These are phyloP conservation scores for Amblyopsis rosae DNA, from an alignment of 2,113 vertebrate genomes.

Conservation along the genomic window DNA sequence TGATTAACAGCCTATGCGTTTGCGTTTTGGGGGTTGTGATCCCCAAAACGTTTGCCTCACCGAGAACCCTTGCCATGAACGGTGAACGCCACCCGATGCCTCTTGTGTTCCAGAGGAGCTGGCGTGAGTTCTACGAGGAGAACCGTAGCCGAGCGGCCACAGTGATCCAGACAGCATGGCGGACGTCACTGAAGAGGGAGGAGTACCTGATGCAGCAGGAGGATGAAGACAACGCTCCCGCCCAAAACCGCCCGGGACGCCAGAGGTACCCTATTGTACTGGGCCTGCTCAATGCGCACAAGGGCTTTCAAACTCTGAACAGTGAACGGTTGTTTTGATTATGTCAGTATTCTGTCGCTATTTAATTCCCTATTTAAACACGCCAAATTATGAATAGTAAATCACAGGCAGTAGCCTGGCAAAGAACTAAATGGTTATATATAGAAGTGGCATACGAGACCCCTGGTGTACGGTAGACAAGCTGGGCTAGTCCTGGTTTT, in stretches of 20 bases:
- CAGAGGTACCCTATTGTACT: slow-evolving; percentile 38
- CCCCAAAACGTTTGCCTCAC: too few species aligned
- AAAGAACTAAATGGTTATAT: too few species aligned
- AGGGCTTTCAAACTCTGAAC: background rate
- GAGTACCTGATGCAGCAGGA: slow-evolving; percentile 43
- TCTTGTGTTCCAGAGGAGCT: slow-evolving; percentile 75
- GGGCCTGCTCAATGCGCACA: background rate
- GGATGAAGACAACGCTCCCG: slow-evolving; percentile 55
- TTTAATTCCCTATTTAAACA: too few species aligned
- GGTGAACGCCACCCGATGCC: background rate
- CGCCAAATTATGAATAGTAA: too few species aligned
- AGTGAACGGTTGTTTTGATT: too few species aligned
- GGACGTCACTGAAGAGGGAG: slow-evolving; percentile 60
- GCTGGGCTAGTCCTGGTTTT: too few species aligned
- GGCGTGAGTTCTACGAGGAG: slow-evolving; percentile 77
- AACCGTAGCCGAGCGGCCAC: slow-evolving; percentile 74
- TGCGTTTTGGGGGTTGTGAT: too few species aligned
- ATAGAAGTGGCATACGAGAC: too few species aligned
- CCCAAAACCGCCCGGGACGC: background rate
- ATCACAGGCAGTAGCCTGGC: too few species aligned
- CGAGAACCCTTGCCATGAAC: background rate
- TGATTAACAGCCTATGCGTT: too few species aligned
- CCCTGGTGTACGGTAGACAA: too few species aligned
- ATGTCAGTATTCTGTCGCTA: too few species aligned
- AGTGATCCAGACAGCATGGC: slow-evolving; percentile 84